Evolutionary conservation across 2,888 invertebrate species (phyloP).

Genomic region (Spicauda simplicius): DNA sequence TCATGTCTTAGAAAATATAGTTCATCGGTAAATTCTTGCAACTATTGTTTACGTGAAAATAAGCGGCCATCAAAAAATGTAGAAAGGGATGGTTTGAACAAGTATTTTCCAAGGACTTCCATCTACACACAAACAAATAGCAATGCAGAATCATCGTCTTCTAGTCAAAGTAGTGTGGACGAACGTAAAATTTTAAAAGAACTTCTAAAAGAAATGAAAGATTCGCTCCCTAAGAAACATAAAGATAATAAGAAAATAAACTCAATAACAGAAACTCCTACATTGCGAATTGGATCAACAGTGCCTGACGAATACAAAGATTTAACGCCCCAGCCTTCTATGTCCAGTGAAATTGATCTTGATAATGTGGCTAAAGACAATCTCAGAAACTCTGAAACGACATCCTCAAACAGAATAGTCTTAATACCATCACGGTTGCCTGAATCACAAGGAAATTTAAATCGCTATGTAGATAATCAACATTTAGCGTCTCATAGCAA

Average conservation of each 20-base stretch:
- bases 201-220: conserved; percentile 91
- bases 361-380: neutral
- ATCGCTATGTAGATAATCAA: neutral
- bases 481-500: conserved; percentile 21
- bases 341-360: conserved; percentile 22
- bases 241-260: conserved; percentile 41
- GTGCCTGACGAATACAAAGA: conserved; percentile 41
- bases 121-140: conserved; percentile 59
- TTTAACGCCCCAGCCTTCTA: conserved; percentile 25
- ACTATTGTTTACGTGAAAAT: conserved; percentile 56
- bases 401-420: conserved; percentile 6
- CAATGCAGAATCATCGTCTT: conserved; percentile 37
- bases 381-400: neutral
- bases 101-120: conserved; percentile 44
- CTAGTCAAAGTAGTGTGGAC: conserved; percentile 50
- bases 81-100: conserved; percentile 27
- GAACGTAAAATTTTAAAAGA: conserved; percentile 87
- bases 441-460: conserved; percentile 1
- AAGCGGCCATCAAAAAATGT: conserved; percentile 37
- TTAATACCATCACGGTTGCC: conserved; percentile 6
- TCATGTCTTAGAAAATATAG: conserved; percentile 69
- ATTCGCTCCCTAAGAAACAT: conserved; percentile 87
- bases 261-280: conserved; percentile 61
- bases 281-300: conserved; percentile 65
- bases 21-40: conserved; percentile 60